These are phyloP conservation scores for Melanotaenia nigrans DNA, from an alignment of 2,797 vertebrate genomes.

Conservation along the genomic window DNA sequence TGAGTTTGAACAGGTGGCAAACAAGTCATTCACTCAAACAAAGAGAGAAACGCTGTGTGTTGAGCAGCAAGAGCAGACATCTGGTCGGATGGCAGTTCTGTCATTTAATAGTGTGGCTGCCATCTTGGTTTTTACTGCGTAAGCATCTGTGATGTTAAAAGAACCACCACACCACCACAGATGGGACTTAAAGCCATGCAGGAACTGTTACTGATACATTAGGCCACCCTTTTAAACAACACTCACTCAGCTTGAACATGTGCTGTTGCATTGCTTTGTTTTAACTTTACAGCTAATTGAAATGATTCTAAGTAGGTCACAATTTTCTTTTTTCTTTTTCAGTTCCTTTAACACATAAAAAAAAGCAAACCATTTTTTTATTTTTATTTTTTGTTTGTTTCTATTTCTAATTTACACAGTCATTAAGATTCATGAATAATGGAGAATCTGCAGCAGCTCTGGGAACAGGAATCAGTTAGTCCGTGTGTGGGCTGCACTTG, in stretches of 20 bases:
- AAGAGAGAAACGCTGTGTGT: slow-evolving; percentile 50
- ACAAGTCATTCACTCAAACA: slow-evolving; percentile 52
- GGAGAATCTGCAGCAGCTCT: slow-evolving; percentile 40
- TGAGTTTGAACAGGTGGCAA: slow-evolving; percentile 60
- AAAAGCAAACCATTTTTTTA: slow-evolving; percentile 23
- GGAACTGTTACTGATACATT: slow-evolving; percentile 28
- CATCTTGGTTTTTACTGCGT: slow-evolving; percentile 25
- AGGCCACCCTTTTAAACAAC: neutral
- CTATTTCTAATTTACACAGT: slow-evolving; percentile 46
- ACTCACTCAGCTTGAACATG: neutral
- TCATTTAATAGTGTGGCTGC: slow-evolving; percentile 32
- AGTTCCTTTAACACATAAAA: neutral
- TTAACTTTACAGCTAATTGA: neutral
- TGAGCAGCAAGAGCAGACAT: slow-evolving; percentile 47
- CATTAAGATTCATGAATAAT: slow-evolving; percentile 69
- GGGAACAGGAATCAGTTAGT: slow-evolving; percentile 36
- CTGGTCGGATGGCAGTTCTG: slow-evolving; percentile 47
- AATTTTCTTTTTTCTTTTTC: neutral
- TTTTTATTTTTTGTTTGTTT: slow-evolving; percentile 30
- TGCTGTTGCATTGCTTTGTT: neutral
- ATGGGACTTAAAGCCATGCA: slow-evolving; percentile 41
- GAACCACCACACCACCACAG: slow-evolving; percentile 37
- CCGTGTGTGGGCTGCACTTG: slow-evolving; percentile 25
- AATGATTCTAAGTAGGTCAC: neutral
- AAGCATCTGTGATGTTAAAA: slow-evolving; percentile 60